phyloP scores from a whole-genome alignment of 30 jellyfish, hydroid and myxozoan species.

The Mastigias papua region DNA sequence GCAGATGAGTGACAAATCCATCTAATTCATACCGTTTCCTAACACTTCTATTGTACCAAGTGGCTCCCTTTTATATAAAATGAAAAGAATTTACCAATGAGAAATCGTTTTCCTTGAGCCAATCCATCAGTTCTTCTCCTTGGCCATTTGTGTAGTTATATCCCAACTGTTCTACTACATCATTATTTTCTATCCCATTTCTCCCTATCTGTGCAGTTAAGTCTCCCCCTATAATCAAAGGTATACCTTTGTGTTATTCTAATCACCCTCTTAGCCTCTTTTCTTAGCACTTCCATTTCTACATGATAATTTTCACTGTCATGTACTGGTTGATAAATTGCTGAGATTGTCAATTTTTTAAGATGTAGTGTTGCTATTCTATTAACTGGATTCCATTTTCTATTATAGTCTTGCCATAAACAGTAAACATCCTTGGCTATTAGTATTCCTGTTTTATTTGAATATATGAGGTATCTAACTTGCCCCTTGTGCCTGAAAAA shows the following conservation, averaged over 20 bases:
- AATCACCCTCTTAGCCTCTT: conserved; percentile 7
- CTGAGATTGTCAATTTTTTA: background rate
- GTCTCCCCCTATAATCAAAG: background rate
- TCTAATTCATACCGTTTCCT: background rate
- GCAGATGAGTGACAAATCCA: background rate
- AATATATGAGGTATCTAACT: too few relatives aligned
- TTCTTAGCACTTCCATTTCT: background rate
- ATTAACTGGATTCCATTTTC: background rate
- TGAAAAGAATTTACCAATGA: background rate
- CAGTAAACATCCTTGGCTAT: too few relatives aligned
- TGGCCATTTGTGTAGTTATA: background rate
- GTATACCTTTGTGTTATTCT: background rate
- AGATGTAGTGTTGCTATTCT: background rate
- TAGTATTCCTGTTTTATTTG: too few relatives aligned
- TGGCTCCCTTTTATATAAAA: background rate
- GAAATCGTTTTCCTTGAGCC: background rate
- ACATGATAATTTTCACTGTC: background rate
- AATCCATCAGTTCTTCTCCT: conserved; percentile 1
- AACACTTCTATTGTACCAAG: conserved; percentile 5
- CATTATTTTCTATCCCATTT: background rate
- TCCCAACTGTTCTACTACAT: background rate
- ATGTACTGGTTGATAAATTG: conserved; percentile 13
- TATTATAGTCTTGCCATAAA: too few relatives aligned
- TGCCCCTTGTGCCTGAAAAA: too few relatives aligned
- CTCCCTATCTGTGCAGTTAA: background rate